phyloP scores from a whole-genome alignment of 2,888 invertebrate genomes.

The Netelia inedita region DNA sequence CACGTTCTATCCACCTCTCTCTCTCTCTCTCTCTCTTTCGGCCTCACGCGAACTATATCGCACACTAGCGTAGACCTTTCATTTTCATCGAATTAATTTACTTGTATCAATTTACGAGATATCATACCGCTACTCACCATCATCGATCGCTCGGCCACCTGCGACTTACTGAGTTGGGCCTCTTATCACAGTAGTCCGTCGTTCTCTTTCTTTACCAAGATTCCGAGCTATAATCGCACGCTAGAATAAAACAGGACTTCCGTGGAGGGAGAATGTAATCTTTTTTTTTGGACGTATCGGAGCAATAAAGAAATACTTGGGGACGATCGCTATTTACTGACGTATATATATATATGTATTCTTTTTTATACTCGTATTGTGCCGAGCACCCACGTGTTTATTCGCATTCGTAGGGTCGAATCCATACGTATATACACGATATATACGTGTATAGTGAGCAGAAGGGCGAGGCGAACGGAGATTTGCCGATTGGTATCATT shows the following conservation, averaged over 20 bases:
- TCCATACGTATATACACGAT: constrained; percentile 14
- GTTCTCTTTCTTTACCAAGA: not conserved
- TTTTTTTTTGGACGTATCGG: constrained; percentile 47
- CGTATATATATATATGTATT: not conserved
- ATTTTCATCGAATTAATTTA: not conserved
- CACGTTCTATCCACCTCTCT: not conserved
- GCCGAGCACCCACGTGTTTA: not conserved
- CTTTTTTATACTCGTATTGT: not conserved
- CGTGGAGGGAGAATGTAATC: constrained; percentile 24
- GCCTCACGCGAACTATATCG: not conserved
- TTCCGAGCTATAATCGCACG: not conserved
- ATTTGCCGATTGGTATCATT: constrained; percentile 73
- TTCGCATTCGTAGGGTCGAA: not conserved
- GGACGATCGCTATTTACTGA: not conserved
- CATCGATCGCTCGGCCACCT: not conserved
- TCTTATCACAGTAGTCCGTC: not conserved
- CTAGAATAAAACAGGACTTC: not conserved
- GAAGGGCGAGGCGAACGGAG: constrained; percentile 46
- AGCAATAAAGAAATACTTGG: constrained; percentile 60
- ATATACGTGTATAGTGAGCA: not conserved
- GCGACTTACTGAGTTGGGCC: no score
- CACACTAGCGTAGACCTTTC: not conserved
- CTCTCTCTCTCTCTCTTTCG: not conserved
- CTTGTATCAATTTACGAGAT: not conserved
- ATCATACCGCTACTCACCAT: constrained; percentile 5